Base-by-base conservation (phyloP, 2,888 invertebrate genomes). In the Branchipolynoe longqiensis region DNA sequence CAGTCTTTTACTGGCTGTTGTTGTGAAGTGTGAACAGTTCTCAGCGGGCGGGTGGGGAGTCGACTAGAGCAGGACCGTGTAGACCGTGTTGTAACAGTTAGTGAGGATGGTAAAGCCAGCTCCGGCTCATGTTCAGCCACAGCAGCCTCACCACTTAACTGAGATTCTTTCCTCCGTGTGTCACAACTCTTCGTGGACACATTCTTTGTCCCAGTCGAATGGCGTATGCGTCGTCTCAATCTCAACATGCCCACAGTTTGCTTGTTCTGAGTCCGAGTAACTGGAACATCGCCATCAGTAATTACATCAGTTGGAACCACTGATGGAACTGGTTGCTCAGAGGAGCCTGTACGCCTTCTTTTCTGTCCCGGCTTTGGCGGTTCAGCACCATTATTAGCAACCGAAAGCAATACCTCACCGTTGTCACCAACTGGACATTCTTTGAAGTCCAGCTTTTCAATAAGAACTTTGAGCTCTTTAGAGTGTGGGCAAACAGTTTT, bases 111-210 rank as follows among this genome's bases (percentile, higher is more conserved):
- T n/a, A n/a, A n/a, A n/a, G n/a, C n/a, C 48, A 12, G 8, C 3
- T 31, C 62, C 28, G 12, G 28, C 25, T 62, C 62, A n/a, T 18
- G 28, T 14, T 12, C n/a, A 2, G 28, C 14, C 25, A 62, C 25
- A 14, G 31, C 18, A 4, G 62, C n/a, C 62, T 62, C 69, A 1
- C 4, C 18, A 38, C 38, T 4, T 3, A 38, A 38, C 38, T 69
- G 78, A 48, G 78, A 78, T 78, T 78, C 78, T 48, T 28, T 78
- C 48, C 48, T 78, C 31, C 78, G 18, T 31, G 78, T 78, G 3
- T 78, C 78, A 48, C 78, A 78, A 28, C 4, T n/a, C n/a, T 78
- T 78, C 1, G 78, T 78, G 14, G 78, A 78, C 41, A 78, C 78
- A 25, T 41, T 48, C 48, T 31, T 78, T n/a, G 14, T 8, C 1